Evolutionary conservation across 2,797 vertebrate genomes (phyloP).

Genomic region (Acridotheres tristis): DNA sequence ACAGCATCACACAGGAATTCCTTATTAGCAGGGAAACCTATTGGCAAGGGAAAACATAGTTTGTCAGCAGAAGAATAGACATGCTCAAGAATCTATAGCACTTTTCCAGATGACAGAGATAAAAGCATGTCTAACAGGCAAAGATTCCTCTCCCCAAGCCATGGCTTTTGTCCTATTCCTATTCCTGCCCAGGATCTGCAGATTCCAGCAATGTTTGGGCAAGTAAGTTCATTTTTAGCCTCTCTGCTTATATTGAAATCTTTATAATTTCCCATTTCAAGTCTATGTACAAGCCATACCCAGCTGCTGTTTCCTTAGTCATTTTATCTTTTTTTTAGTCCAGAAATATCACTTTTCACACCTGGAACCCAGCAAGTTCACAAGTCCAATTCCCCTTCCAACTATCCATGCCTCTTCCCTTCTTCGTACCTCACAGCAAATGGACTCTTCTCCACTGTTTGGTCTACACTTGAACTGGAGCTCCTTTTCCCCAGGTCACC

Average conservation of each 20-base stretch:
- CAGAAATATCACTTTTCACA: background rate
- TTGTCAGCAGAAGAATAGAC: conserved; percentile 25
- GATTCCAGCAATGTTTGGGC: background rate
- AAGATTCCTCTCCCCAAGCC: background rate
- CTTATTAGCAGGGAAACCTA: background rate
- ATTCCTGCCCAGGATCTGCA: background rate
- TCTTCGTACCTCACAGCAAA: background rate
- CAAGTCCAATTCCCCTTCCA: background rate
- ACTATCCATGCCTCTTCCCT: background rate
- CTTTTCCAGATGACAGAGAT: background rate
- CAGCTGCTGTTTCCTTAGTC: background rate
- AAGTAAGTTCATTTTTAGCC: background rate
- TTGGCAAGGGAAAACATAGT: background rate
- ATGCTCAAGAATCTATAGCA: background rate
- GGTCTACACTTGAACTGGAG: background rate
- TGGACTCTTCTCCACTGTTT: background rate
- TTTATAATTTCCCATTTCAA: background rate
- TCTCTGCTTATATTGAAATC: background rate
- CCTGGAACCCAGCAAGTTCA: background rate
- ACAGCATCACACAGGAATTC: conserved; percentile 31
- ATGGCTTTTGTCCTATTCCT: background rate
- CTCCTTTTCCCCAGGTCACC: background rate
- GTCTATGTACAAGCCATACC: background rate
- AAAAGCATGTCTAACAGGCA: background rate
- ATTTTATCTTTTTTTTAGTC: background rate